Evolutionary conservation across 2,888 invertebrate genomes (phyloP), one percentile per base, ranked within the genome.

Genomic region (Agrochola macilenta): DNA sequence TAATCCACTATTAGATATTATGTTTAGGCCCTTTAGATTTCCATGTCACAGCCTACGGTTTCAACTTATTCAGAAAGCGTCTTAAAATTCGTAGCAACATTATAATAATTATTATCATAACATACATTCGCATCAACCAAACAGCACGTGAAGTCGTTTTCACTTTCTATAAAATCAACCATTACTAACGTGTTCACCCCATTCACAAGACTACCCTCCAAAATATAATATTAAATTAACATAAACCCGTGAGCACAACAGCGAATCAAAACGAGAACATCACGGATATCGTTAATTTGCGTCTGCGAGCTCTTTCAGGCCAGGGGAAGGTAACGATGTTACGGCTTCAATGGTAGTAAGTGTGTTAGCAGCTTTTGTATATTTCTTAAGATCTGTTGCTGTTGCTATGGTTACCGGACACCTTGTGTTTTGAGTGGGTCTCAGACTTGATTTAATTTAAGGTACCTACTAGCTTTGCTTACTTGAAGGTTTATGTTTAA

Each of bases 251-350:
- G 91, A 92, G 90, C 91, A 91, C 88, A 87, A 88, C 89, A 90
- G 91, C 93, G 93, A 93, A 93, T 95, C 94, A 94, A 95, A 95
- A 94, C 94, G 94, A 92, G 92, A 93, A 94, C 93, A 94, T 94
- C 90, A 92, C 82, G 95, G 95, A 95, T 95, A 95, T 94, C 95
- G 94, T 95, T 95, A 94, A 95, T 95, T 94, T 92, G 91, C 80
- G 85, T 80, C 87, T 87, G 84, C 81, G 84, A 83, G 81, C 84
- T 85, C 87, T 83, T 86, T 74, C 69, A 75, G 52, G 46, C 80
- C 86, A 82, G 89, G 90, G 89, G 88, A 88, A 88, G 79, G 91
- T 91, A 89, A 88, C 76, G 78, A 82, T 88, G 92, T 93, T 93
- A 92, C 83, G 82, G 81, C 83, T 87, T 93, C 92, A 93, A 93